Evolutionary conservation across 2,888 invertebrate genomes (phyloP), one percentile per base, ranked within the genome.

Genomic region (Xestia rhomboidea): DNA sequence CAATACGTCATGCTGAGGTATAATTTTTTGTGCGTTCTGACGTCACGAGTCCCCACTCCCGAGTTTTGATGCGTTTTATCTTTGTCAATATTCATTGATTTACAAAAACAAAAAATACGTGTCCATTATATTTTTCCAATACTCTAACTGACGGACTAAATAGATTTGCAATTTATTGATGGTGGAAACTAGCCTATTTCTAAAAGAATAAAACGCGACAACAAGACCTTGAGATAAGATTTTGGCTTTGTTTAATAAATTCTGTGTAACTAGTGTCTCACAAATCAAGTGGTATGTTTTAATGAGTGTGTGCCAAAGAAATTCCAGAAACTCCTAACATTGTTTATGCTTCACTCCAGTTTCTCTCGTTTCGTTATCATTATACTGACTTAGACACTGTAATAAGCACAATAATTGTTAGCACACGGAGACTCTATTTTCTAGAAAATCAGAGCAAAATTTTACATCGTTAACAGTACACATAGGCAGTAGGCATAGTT

Each of bases 291-390:
- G 66, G 6, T 46, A 34, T 66, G 18, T 54, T 54, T 76, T 54
- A 51, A 76, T 24, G 41, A 76, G 51, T 51, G 24, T n/a, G 24
- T 77, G 27, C 10, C 4, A 38, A 67, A 38, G 13, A 57, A 67
- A 54, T 3, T 76, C 24, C 34, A 46, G 46, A 57, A 24, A 41
- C 11, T 63, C 18, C 10, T 57, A 67, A 38, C 7, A 3, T 67
- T 68, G 57, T 76, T 67, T 18, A 57, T n/a, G 27, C n/a, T 67
- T n/a, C n/a, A 21, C 79, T 60, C 15, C 38, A 76, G 10, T 46
- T 57, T 38, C 4, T 24, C n/a, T 46, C 18, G 27, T 38, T 34
- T 76, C 21, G 21, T 57, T 30, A 68, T 30, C 21, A 41, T 60
- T 78, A 11, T 41, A 57, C 46, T n/a, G 34, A 57, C 21, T 34